Evolutionary conservation across 2,888 invertebrate species (phyloP).

Genomic region (Pecten maximus): DNA sequence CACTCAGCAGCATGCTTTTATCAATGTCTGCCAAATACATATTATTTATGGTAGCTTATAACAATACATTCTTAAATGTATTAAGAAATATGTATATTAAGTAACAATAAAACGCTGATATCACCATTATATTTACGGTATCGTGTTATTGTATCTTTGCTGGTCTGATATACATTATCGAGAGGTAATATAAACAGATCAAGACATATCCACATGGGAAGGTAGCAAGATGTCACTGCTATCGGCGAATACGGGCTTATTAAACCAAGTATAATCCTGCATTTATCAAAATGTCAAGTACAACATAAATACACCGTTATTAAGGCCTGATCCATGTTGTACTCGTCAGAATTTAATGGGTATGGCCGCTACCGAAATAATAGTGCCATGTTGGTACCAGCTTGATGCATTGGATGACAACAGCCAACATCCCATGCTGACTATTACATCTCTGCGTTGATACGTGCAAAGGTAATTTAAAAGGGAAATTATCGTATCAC

Average conservation of each 20-base stretch:
- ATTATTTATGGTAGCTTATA: no score
- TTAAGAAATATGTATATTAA: neutral
- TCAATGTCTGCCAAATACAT: no score
- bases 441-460: neutral
- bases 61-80: neutral
- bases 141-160: neutral
- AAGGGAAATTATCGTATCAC: neutral
- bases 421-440: neutral
- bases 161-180: neutral
- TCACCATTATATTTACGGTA: neutral
- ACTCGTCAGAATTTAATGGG: neutral
- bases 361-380: neutral
- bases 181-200: neutral
- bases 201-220: neutral
- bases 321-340: neutral
- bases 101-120: neutral
- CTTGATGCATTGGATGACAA: neutral
- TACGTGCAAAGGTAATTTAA: conserved; percentile 8
- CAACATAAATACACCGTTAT: neutral
- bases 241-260: neutral
- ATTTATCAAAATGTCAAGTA: neutral
- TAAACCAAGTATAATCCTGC: neutral
- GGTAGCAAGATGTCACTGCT: neutral
- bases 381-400: neutral
- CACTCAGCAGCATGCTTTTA: no score